Evolutionary conservation across 1,140 invertebrate genomes (phyloP), one percentile per base, ranked within the genome.

Genomic region (Palaemon carinicauda): DNA sequence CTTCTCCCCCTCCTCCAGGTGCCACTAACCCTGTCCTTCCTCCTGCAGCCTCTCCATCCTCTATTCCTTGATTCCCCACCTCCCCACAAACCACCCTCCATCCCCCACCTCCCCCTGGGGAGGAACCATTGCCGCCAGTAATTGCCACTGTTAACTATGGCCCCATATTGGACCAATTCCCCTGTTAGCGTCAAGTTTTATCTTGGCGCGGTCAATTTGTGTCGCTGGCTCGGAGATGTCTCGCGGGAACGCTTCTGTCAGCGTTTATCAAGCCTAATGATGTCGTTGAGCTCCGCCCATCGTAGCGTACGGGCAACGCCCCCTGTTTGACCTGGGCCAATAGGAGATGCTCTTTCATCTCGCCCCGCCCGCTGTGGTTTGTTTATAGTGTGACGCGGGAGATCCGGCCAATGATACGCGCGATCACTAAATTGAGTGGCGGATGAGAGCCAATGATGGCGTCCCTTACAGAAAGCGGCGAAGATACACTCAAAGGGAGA

Each of bases 181-280:
- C 87, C 81, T 88, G 87, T 88, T 88, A 88, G 80, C 87, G 87
- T 88, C 87, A 88, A 88, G 87, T 88, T 88, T 88, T 88, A 88
- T 88, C 87, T 88, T 83, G 81, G 87, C 80, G 87, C 75, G 87
- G 87, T 88, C 87, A 88, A 88, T 88, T 88, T 88, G 80, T 88
- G 87, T 88, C 87, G 87, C 75, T 88, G 87, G 74, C 74, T 82
- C 53, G 54, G 87, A 79, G 75, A 71, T 78, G 80, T 88, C 87
- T 80, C 87, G 33, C 24, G 87, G 87, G 87, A 88, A 74, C 80
- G 87, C 60, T 82, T 79, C 81, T 88, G 87, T 88, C 87, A 88
- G 87, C 87, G 87, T 88, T 88, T 88, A 88, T 88, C 87, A 88
- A 80, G 87, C 87, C 87, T 88, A 88, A 88, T 88, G 87, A 88